These are phyloP conservation scores for Dryobates pubescens DNA, from an alignment of 2,797 vertebrate species.

Conservation along the genomic window DNA sequence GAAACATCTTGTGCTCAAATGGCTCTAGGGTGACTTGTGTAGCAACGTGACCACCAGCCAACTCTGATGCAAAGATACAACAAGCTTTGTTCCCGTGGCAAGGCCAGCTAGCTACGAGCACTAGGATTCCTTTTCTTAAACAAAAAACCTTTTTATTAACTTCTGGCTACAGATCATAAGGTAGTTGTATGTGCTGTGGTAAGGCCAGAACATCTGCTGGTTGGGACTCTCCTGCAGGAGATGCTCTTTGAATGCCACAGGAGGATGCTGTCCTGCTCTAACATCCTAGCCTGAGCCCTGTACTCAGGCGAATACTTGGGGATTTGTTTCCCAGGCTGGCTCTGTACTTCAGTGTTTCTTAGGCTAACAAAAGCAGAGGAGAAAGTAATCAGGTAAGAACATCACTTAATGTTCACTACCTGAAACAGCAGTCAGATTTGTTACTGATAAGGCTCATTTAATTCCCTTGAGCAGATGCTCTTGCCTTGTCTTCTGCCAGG, in stretches of 20 bases:
- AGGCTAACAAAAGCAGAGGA: not conserved
- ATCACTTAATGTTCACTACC: not conserved
- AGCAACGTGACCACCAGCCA: not conserved
- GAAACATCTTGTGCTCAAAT: not conserved
- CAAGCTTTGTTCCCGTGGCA: not conserved
- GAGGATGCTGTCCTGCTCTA: not conserved
- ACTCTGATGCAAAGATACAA: not conserved
- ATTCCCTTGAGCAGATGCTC: not conserved
- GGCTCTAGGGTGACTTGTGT: not conserved
- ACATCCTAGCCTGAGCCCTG: not conserved
- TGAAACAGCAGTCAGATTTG: not conserved
- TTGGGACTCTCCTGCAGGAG: not conserved
- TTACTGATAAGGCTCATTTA: not conserved
- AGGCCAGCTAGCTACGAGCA: not conserved
- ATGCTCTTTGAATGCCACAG: not conserved
- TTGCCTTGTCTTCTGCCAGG: not conserved
- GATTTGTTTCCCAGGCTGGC: not conserved
- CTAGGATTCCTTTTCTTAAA: not conserved
- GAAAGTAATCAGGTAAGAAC: not conserved
- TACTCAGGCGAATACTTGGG: too few species aligned
- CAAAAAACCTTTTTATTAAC: not conserved
- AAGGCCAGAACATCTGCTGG: not conserved
- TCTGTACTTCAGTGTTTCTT: not conserved
- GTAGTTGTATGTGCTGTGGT: not conserved
- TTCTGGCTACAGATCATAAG: not conserved